Base-by-base conservation (phyloP, 2,113 vertebrate genomes). In the Toxostoma redivivum region DNA sequence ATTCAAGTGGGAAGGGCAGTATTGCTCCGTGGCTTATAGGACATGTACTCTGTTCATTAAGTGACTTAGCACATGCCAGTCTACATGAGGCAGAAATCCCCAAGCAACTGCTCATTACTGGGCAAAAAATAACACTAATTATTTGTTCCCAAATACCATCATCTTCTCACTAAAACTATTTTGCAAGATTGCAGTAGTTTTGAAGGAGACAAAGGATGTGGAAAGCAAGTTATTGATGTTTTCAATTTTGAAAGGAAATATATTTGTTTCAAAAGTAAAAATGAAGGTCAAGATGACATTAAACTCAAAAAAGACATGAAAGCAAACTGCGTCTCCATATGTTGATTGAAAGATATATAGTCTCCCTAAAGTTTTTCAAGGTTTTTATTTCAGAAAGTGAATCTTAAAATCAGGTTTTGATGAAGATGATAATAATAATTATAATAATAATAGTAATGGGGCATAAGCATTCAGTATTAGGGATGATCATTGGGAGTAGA, bases 41-140 rank as follows among this genome's bases (percentile, higher is more conserved):
- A 42, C 1, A 0, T 8, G 14, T 15, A 15, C 30, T 58, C 24
- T 15, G 7, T 19, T 70, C 11, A 1, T 25, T 19, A 38, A 74
- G 74, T 1, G 2, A 53, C 21, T 72, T 33, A 31, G 22, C 21
- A 22, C 5, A 4, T 15, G 48, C 37, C 51, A 37, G 10, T 14
- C 42, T 33, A 1, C 6, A 12, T 0, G 9, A 64, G 82, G 40
- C 33, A 86, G 50, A 83, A 86, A 62, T 40, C 42, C 35, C 15
- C 1, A 2, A 37, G 19, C 14, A 45, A 4, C 48, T 50, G 3
- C 35, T 33, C 50, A 10, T 25, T 50, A 35, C 14, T 23, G 10
- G 17, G 53, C 5, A 64, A 79, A 79, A 74, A 73, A 22, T 30
- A 65, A 9, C 10, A 4, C 4, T 20, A 17, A 23, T 77, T 50